Evolutionary conservation across 2,797 vertebrate species (phyloP).

Genomic region (Sebastes miniatus): DNA sequence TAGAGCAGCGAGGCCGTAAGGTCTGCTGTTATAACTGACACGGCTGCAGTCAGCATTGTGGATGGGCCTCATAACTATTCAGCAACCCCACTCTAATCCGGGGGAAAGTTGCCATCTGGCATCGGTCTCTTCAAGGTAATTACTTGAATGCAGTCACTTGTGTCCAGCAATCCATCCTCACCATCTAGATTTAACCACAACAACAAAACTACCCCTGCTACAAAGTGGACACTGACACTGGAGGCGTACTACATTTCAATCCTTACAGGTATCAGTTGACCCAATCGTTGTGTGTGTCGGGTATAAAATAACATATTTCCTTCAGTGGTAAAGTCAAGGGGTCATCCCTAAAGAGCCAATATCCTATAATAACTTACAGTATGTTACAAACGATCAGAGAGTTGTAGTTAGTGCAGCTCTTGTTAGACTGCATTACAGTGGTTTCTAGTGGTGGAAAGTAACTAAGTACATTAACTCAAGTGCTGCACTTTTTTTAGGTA

Average conservation of each 20-base stretch:
- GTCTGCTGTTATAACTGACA: conserved; percentile 22
- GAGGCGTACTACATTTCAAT: conserved; percentile 13
- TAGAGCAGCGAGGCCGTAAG: conserved; percentile 21
- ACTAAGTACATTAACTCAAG: neutral
- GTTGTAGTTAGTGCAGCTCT: neutral
- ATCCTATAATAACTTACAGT: neutral
- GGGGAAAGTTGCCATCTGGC: conserved; percentile 51
- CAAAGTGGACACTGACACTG: conserved; percentile 10
- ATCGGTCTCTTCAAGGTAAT: conserved; percentile 41
- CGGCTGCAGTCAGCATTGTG: conserved; percentile 24
- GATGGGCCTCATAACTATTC: conserved; percentile 38
- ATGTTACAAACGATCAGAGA: neutral
- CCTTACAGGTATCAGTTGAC: conserved; percentile 31
- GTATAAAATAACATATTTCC: conserved; percentile 10
- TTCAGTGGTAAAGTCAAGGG: neutral
- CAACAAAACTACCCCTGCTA: neutral
- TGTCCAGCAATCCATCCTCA: conserved; percentile 39
- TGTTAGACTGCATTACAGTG: neutral
- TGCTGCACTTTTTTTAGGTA: neutral
- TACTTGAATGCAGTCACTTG: conserved; percentile 51
- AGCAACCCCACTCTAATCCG: conserved; percentile 30
- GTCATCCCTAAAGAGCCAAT: neutral
- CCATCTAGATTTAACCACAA: conserved; percentile 22
- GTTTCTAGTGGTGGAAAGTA: neutral
- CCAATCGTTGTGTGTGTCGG: neutral